phyloP scores from a whole-genome alignment of 2,888 invertebrate species.

The Tetramorium bicarinatum region DNA sequence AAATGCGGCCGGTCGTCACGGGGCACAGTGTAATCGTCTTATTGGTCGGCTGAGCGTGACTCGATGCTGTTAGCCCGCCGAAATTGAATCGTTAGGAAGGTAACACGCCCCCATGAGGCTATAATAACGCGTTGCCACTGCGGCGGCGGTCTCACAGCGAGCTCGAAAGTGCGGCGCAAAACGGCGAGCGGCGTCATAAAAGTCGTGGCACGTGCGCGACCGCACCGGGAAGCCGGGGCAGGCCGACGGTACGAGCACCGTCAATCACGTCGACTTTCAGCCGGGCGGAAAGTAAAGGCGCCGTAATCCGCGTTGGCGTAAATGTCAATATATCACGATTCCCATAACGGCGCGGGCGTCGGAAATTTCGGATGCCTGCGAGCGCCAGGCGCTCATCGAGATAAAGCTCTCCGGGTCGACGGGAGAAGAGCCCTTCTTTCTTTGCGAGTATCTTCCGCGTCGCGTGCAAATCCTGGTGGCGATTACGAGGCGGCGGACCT shows the following conservation, averaged over 20 bases:
- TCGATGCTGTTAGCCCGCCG: slow-evolving; percentile 43
- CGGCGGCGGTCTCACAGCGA: not conserved
- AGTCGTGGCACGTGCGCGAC: slow-evolving; percentile 40
- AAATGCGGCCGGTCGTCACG: slow-evolving; percentile 16
- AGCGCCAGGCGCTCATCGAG: not conserved
- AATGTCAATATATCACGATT: slow-evolving; percentile 47
- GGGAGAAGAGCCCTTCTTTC: not conserved
- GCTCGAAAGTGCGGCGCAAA: not conserved
- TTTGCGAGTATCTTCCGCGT: not conserved
- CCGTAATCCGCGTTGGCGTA: slow-evolving; percentile 24
- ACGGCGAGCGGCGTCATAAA: slow-evolving; percentile 29
- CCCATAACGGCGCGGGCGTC: not conserved
- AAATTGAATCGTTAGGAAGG: slow-evolving; percentile 52
- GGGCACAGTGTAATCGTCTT: slow-evolving; percentile 25
- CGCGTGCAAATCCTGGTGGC: not conserved
- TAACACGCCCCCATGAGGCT: not conserved
- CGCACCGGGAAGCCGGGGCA: not conserved
- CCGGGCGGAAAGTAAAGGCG: slow-evolving; percentile 18
- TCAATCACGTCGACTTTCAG: slow-evolving; percentile 48
- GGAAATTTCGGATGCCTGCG: slow-evolving; percentile 36
- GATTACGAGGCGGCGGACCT: not conserved
- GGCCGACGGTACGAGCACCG: slow-evolving; percentile 11
- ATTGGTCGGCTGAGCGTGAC: slow-evolving; percentile 46
- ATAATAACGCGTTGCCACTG: slow-evolving; percentile 18
- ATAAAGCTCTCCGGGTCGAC: slow-evolving; percentile 29